Conservation (phyloP, 2,113 vertebrate genomes). For the Pachypanchax playfairii region DNA sequence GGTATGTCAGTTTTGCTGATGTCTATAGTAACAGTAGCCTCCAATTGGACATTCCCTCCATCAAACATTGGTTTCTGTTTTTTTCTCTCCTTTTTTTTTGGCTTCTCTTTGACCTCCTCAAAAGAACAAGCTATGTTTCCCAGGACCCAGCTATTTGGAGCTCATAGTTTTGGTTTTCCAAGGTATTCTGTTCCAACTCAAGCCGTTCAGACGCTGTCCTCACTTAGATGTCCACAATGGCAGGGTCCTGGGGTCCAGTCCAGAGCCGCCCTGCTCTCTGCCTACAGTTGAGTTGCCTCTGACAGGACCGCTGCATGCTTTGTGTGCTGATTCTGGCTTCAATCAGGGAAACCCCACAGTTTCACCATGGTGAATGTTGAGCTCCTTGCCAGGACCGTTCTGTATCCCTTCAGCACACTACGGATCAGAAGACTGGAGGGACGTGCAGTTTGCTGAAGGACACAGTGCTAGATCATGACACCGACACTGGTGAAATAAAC, state of each 20-base stretch:
- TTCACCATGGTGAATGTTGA: slow-evolving; percentile 74
- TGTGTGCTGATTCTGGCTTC: slow-evolving; percentile 77
- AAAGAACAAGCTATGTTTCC: slow-evolving; percentile 80
- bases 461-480: slow-evolving; percentile 62
- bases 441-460: slow-evolving; percentile 55
- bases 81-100: slow-evolving; percentile 54
- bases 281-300: slow-evolving; percentile 78
- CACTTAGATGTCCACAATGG: slow-evolving; percentile 80
- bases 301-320: slow-evolving; percentile 75
- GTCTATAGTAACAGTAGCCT: slow-evolving; percentile 67
- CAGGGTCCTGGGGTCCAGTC: slow-evolving; percentile 79
- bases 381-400: slow-evolving; percentile 70
- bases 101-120: slow-evolving; percentile 75
- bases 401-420: slow-evolving; percentile 72
- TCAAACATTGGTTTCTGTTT: slow-evolving; percentile 64
- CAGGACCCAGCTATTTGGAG: slow-evolving; percentile 81
- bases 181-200: slow-evolving; percentile 75
- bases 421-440: slow-evolving; percentile 63
- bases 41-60: slow-evolving; percentile 71
- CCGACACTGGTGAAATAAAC: slow-evolving; percentile 58
- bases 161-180: slow-evolving; percentile 81
- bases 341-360: slow-evolving; percentile 80
- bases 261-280: slow-evolving; percentile 73
- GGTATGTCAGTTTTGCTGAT: slow-evolving; percentile 67
- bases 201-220: slow-evolving; percentile 76